Base-by-base conservation (phyloP, 2,888 invertebrate species). In the Phragmatobia fuliginosa region DNA sequence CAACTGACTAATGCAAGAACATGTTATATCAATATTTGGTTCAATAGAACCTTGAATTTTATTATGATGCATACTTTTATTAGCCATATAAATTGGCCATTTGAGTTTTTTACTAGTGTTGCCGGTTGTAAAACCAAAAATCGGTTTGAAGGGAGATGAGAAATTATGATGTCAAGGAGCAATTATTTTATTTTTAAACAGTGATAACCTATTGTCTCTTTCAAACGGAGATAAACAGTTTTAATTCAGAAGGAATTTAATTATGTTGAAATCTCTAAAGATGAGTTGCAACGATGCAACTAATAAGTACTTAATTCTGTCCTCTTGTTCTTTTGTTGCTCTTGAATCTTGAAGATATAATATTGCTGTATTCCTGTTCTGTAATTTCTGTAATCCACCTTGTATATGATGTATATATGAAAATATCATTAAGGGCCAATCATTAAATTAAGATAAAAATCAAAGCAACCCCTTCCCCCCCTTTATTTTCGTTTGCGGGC, bases 51-150 rank as follows among this genome's bases (percentile, higher is more conserved):
- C 67, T 70, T 67, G 67, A 63, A 38, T 62, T 70, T 73, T 73
- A 68, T 62, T 65, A 73, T 66, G 33, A 70, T 70, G 70, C 65
- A 70, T 66, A 65, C 33, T 69, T 72, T 72, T 69, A 69, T 64
- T 69, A 36, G 66, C 25, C 28, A 56, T 60, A 60, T 67, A 64
- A 69, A 72, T 52, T 56, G 52, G 52, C 61, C 64, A 58, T 65
- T 67, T 28, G 52, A 60, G 56, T 45, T 62, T 67, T n/a, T 66
- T 60, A 60, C 58, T 67, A 62, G 49, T 62, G 62, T 28, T n/a
- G 28, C 56, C 38, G 32, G 33, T 38, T 58, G 33, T 62, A 62
- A 67, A 62, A 49, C 49, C 7, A 25, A 58, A 67, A 62, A 41
- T 38, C 11, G 21, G 62, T 62, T 28, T 10, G 14, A 28, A 21